phyloP scores from a whole-genome alignment of 2,888 invertebrate genomes.

The Pyrrhia umbra region DNA sequence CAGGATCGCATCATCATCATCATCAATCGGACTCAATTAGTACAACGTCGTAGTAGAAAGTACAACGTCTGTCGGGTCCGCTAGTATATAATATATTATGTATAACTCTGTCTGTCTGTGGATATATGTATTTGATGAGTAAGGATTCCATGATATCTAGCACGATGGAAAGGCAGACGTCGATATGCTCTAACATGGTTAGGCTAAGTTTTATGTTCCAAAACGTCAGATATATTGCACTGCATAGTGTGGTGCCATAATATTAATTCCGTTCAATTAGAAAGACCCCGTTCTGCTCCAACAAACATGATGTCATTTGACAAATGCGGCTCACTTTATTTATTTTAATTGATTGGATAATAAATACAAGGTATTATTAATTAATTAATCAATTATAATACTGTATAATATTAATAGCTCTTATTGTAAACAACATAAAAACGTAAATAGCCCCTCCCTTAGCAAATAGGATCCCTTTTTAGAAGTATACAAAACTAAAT shows the following conservation, averaged over 20 bases:
- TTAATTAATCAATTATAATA: not conserved
- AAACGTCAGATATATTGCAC: constrained; percentile 7
- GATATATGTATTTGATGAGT: too few species aligned
- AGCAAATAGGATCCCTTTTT: too few species aligned
- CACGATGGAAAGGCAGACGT: not conserved
- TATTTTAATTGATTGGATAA: constrained; percentile 36
- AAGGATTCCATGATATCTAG: too few species aligned
- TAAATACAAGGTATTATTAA: constrained; percentile 26
- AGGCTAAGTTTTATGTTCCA: not conserved
- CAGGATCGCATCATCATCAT: too few species aligned
- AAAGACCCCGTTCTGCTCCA: constrained; percentile 56
- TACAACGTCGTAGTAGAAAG: too few species aligned
- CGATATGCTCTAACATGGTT: not conserved
- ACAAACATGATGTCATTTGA: constrained; percentile 75
- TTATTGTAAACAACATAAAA: not conserved
- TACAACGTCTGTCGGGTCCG: too few species aligned
- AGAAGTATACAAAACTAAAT: too few species aligned
- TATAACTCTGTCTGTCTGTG: too few species aligned
- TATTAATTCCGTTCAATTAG: constrained; percentile 73
- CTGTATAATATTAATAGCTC: constrained; percentile 5
- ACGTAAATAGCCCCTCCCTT: too few species aligned
- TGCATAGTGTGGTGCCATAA: constrained; percentile 46
- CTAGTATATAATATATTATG: too few species aligned
- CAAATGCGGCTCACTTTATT: constrained; percentile 48
- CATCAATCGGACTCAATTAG: too few species aligned